Base-by-base conservation (phyloP, 2,797 vertebrate species). In the Vultur gryphus region DNA sequence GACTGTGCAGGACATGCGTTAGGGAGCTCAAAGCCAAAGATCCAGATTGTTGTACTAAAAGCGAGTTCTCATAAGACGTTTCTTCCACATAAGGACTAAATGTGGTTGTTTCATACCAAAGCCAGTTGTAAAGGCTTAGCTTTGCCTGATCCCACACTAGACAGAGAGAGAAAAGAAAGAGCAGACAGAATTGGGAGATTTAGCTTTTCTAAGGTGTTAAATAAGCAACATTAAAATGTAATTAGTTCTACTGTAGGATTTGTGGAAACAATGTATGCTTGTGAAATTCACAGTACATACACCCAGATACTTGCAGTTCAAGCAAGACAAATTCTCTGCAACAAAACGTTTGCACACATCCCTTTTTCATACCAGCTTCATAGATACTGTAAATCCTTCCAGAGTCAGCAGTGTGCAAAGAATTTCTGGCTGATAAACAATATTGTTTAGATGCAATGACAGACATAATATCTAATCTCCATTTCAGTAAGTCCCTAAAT, bases 61-160 rank as follows among this genome's bases (percentile, higher is more conserved):
- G 98, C 0, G 99, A 99, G 97, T 99, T 99, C 96, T 99, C 99
- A 7, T 99, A 99, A 3, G 99, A 99, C 0, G 99, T 99, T 98
- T 99, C 99, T 98, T 99, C 99, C 5, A 97, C 71, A 5, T 99
- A 99, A 65, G 99, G 99, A 92, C 97, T 98, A 80, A 99, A 99
- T 5, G 99, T 99, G 79, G 99, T 99, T 37, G 99, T 99, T 98
- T 99, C 99, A 98, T 99, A 99, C 99, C 99, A 99, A 95, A 99
- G 97, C 99, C 99, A 99, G 97, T 99, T 99, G 95, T 99, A 99
- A 92, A 99, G 98, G 82, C 99, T 99, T 98, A 99, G 99, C 91
- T 99, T 99, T 55, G 98, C 98, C 96, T 99, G 99, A 98, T 99
- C 99, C 99, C 99, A 99, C 98, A 99, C 99, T 99, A 97, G 7